Percentiles rank a stretch among this genome's conserved stretches.
Evolutionary conservation across 2,888 invertebrate species (phyloP).

Genomic region (Oscheius sp.): DNA sequence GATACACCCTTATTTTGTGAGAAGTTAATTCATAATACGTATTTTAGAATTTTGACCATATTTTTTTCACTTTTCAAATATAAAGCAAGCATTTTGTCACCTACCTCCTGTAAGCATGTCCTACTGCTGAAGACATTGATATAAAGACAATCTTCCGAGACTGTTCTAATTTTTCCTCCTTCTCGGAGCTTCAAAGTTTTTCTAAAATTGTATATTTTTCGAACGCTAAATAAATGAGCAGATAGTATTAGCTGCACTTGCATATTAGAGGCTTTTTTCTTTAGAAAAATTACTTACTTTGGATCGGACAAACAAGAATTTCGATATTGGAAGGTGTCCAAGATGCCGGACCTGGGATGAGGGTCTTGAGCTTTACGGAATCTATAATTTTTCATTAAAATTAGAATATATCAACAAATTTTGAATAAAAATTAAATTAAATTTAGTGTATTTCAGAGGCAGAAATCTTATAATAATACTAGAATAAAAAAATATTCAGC

Average conservation of each 20-base stretch:
- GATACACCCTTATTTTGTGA: too few species aligned
- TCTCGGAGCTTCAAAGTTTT: constrained; percentile 23
- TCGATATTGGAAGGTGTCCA: background rate
- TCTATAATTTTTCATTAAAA: too few species aligned
- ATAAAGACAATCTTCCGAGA: constrained; percentile 39
- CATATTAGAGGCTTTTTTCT: background rate
- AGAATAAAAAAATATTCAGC: too few species aligned
- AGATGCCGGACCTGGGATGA: background rate
- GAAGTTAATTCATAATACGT: too few species aligned
- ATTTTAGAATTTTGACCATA: background rate
- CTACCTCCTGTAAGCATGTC: constrained; percentile 31
- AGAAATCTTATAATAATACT: too few species aligned
- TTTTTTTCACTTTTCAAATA: too few species aligned
- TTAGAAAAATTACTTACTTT: too few species aligned
- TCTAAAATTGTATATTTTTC: constrained; percentile 31
- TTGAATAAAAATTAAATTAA: too few species aligned
- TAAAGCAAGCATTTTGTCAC: too few species aligned
- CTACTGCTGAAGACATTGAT: constrained; percentile 33
- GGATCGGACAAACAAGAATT: constrained; percentile 9
- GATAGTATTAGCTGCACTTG: background rate
- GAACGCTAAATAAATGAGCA: constrained; percentile 6
- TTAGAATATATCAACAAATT: too few species aligned
- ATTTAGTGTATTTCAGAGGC: too few species aligned
- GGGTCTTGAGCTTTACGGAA: background rate
- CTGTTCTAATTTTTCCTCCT: constrained; percentile 12